Conservation (phyloP, 2,113 vertebrate genomes). For the Centropus unirufus region DNA sequence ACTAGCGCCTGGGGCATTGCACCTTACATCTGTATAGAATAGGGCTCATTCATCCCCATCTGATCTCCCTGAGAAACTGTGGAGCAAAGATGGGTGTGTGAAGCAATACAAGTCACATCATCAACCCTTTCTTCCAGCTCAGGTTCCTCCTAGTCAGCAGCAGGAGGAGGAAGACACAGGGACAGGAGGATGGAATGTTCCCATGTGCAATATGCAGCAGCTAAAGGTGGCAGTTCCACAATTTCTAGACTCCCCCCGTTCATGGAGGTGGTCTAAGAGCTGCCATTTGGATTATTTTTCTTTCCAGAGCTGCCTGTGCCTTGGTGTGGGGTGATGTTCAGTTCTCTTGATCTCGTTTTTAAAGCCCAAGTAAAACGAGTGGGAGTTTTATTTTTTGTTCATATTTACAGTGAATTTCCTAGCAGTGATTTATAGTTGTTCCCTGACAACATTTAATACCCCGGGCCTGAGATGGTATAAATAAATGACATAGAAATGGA, state of each 20-base stretch:
- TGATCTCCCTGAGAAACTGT: not conserved
- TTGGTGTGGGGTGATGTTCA: not conserved
- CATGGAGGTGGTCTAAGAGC: not conserved
- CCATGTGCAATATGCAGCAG: not conserved
- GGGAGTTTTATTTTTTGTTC: constrained; percentile 11
- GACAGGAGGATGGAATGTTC: not conserved
- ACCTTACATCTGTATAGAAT: not conserved
- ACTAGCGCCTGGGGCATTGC: not conserved
- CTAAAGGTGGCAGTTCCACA: not conserved
- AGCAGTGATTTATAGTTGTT: constrained; percentile 25
- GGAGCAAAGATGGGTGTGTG: not conserved
- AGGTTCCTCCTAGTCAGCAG: not conserved
- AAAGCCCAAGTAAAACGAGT: not conserved
- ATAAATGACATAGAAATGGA: constrained; percentile 30
- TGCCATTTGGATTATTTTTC: constrained; percentile 22
- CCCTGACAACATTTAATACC: constrained; percentile 11
- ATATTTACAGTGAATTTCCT: not conserved
- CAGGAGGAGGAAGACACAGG: not conserved
- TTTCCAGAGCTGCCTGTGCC: not conserved
- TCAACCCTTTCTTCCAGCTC: not conserved
- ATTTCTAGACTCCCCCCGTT: not conserved
- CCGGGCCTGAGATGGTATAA: constrained; percentile 10
- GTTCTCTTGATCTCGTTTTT: constrained; percentile 16
- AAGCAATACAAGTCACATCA: not conserved
- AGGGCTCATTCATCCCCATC: not conserved